These are phyloP conservation scores for Cosmopolites sordidus DNA, from an alignment of 2,888 invertebrate species.

Conservation along the genomic window DNA sequence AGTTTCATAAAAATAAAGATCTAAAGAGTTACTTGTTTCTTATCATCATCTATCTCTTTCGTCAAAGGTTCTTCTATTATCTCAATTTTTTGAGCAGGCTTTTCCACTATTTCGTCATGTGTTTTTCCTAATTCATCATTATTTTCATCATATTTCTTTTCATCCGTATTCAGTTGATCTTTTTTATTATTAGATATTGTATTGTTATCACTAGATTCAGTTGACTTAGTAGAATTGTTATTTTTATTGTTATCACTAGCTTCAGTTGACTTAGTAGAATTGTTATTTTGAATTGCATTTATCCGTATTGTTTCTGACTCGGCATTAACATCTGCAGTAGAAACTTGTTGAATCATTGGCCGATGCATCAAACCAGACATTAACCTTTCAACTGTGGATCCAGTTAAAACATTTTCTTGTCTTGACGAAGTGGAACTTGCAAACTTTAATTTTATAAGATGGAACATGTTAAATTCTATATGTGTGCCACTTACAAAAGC, in stretches of 20 bases:
- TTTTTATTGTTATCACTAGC: neutral
- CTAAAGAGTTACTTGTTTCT: no score
- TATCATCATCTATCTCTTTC: no score
- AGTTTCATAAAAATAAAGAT: no score
- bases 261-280: neutral
- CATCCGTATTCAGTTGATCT: neutral
- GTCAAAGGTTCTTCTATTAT: no score
- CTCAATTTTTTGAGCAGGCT: no score
- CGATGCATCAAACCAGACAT: conserved; percentile 5
- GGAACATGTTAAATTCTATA: conserved; percentile 31
- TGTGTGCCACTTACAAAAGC: conserved; percentile 20
- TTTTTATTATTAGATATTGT: neutral
- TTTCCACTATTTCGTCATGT: neutral
- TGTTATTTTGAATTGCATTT: no score
- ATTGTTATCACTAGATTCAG: neutral
- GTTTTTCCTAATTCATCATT: neutral
- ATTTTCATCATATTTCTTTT: neutral
- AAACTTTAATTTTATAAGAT: conserved; percentile 31
- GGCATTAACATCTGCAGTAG: conserved; percentile 2
- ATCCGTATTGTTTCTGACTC: no score
- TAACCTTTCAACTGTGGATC: conserved; percentile 4
- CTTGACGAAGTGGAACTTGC: conserved; percentile 10
- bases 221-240: neutral
- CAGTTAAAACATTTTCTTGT: conserved; percentile 4
- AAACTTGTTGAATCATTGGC: conserved; percentile 13